A percentile compares a stretch with the other conserved stretches of the same genome.
Evolutionary conservation across 2,113 vertebrate species (phyloP).

Genomic region (Microcebus griseorufus): DNA sequence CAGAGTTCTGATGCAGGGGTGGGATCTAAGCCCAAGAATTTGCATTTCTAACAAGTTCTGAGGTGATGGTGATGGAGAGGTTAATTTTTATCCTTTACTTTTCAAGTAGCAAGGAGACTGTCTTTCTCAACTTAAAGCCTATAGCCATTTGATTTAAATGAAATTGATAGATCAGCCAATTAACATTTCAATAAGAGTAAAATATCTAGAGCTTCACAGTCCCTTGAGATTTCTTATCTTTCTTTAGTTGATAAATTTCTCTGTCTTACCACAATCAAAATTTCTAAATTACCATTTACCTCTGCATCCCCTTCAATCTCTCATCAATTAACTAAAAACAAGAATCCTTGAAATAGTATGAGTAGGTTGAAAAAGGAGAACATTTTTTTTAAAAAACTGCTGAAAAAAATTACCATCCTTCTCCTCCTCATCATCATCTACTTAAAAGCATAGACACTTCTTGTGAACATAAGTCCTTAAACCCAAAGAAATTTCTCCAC

Average conservation of each 20-base stretch:
- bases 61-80: too few species aligned
- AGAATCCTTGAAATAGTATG: neutral
- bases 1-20: neutral
- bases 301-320: neutral
- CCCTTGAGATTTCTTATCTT: neutral
- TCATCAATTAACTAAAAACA: neutral
- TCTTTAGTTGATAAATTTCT: neutral
- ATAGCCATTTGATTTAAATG: neutral
- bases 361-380: neutral
- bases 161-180: neutral
- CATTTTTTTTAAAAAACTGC: neutral
- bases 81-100: constrained; percentile 60
- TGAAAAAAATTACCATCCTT: neutral
- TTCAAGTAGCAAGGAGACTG: constrained; percentile 20
- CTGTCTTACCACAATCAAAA: neutral
- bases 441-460: neutral
- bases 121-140: neutral
- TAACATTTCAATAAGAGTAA: neutral
- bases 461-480: neutral
- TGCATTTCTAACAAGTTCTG: neutral
- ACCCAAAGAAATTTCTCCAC: neutral
- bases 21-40: neutral
- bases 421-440: neutral
- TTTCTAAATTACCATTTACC: neutral
- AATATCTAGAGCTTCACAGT: neutral